phyloP scores from a whole-genome alignment of 64 coral and sea anemone species.

The Pachyseris speciosa region DNA sequence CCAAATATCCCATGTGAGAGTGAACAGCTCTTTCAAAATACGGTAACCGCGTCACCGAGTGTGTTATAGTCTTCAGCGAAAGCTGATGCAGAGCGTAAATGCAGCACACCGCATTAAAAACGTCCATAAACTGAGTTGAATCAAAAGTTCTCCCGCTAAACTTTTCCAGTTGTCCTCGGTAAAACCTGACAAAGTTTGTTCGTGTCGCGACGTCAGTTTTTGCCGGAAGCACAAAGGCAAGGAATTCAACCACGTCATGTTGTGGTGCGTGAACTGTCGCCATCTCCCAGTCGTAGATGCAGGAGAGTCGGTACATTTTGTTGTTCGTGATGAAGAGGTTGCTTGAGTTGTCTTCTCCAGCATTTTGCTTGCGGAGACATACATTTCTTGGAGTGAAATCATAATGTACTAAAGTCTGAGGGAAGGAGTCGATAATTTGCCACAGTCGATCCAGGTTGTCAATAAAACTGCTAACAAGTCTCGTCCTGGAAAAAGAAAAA shows the following conservation, averaged over 20 bases:
- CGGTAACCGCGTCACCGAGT: conserved; percentile 17
- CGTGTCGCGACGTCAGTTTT: not conserved
- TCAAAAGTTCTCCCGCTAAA: conserved; percentile 19
- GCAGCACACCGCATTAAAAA: conserved; percentile 4
- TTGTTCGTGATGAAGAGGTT: not conserved
- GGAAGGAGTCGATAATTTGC: conserved; percentile 34
- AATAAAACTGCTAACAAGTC: conserved; percentile 10
- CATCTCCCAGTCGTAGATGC: conserved; percentile 41
- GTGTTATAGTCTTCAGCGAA: conserved; percentile 17
- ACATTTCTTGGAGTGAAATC: conserved; percentile 45
- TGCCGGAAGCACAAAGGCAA: conserved; percentile 17
- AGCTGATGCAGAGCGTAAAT: conserved; percentile 26
- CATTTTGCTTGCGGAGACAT: conserved; percentile 3
- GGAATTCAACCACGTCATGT: conserved; percentile 38
- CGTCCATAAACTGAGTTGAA: conserved; percentile 1
- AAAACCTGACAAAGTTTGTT: conserved; percentile 10
- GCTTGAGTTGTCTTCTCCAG: not conserved
- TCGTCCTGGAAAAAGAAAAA: conserved; percentile 1
- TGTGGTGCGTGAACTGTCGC: conserved; percentile 41
- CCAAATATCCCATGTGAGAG: conserved; percentile 34
- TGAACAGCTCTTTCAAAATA: conserved; percentile 24
- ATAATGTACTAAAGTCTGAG: conserved; percentile 17
- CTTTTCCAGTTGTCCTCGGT: conserved; percentile 18
- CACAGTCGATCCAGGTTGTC: conserved; percentile 15
- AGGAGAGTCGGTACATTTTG: not conserved